Conservation (phyloP, 2,888 invertebrate species). For the Eudemis profundana region DNA sequence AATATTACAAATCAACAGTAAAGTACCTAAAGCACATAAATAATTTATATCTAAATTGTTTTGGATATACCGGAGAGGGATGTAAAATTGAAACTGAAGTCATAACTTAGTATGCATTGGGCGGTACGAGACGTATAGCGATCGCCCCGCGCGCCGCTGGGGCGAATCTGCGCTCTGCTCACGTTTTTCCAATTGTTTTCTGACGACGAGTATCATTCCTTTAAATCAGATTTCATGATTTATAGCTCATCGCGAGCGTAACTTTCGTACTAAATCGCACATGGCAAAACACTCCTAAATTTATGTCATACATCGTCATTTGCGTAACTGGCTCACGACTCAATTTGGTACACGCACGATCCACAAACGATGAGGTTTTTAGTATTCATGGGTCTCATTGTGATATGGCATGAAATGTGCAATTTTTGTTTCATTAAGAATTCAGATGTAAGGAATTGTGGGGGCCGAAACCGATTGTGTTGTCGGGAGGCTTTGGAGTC, state of each 20-base stretch:
- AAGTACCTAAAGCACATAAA: constrained; percentile 1
- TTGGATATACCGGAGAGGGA: constrained; percentile 60
- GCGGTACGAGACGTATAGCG: constrained; percentile 71
- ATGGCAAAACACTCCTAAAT: constrained; percentile 59
- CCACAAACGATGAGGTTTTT: constrained; percentile 77
- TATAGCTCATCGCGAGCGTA: constrained; percentile 61
- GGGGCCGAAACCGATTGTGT: constrained; percentile 68
- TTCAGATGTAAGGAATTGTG: constrained; percentile 80
- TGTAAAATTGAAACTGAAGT: constrained; percentile 80
- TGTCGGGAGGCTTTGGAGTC: constrained; percentile 46
- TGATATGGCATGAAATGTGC: constrained; percentile 79
- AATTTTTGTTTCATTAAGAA: constrained; percentile 84
- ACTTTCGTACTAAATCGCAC: constrained; percentile 57
- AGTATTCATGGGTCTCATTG: constrained; percentile 81
- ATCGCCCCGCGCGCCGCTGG: constrained; percentile 64
- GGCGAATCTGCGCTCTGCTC: constrained; percentile 70
- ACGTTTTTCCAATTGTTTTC: constrained; percentile 84
- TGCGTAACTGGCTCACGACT: constrained; percentile 70
- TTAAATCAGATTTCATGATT: constrained; percentile 80
- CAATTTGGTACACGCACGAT: constrained; percentile 76
- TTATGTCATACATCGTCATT: constrained; percentile 73
- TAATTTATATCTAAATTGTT: constrained; percentile 52
- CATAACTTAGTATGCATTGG: constrained; percentile 84
- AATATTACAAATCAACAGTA: constrained; percentile 18
- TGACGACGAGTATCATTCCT: constrained; percentile 84